Conservation (phyloP, 2,113 vertebrate species). For the Dasyprocta punctata region DNA sequence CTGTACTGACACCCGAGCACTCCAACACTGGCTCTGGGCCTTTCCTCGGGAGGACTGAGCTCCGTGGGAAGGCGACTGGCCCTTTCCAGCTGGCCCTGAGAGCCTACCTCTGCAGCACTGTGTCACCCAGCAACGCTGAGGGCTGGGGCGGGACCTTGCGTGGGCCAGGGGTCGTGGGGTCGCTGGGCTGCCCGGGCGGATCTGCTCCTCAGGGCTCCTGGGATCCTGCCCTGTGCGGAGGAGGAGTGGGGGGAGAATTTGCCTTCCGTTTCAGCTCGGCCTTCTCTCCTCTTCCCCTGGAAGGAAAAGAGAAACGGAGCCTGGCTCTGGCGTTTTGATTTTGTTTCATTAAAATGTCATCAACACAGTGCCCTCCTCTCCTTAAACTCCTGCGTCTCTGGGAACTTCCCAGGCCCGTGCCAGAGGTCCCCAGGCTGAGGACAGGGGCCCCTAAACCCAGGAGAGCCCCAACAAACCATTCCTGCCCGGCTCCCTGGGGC, state of each 20-base stretch:
- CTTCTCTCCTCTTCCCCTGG: neutral
- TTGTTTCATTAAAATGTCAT: neutral
- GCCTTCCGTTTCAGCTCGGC: slow-evolving; percentile 15
- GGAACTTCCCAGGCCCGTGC: neutral
- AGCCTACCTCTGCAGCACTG: neutral
- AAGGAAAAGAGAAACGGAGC: slow-evolving; percentile 24
- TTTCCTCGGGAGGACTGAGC: neutral
- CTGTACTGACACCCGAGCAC: neutral
- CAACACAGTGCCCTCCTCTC: neutral
- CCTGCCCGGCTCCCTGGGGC: neutral
- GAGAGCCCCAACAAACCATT: neutral
- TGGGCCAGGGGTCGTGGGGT: neutral
- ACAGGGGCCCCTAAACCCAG: neutral
- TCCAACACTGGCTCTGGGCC: no score
- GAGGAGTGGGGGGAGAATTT: neutral
- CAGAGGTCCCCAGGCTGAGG: neutral
- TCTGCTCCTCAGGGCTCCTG: neutral
- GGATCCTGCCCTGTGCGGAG: neutral
- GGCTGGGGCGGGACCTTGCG: neutral
- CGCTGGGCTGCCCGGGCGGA: neutral
- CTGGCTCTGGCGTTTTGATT: neutral
- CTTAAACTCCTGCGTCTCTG: neutral
- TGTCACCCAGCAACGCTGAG: neutral
- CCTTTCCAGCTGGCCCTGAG: slow-evolving; percentile 19
- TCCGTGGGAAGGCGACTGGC: neutral